Evolutionary conservation across 2,797 vertebrate species (phyloP), one percentile per base, ranked within the genome.

Genomic region (Vespertilio murinus): DNA sequence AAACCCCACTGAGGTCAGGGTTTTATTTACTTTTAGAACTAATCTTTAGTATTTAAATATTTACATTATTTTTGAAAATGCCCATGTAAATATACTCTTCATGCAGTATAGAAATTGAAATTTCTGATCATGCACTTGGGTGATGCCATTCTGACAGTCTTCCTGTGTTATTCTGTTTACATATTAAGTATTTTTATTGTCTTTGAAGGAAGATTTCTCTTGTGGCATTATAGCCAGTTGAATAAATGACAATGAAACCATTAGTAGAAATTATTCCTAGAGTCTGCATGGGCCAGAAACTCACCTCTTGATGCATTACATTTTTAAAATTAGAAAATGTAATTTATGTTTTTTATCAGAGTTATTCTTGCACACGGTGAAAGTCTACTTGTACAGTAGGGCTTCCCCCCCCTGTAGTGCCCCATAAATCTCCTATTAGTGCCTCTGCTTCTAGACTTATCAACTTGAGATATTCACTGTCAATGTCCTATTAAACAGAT

Each of bases 131-230:
- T 45, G 22, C 9, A 23, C 30, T 54, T 56, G 45, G 74, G 35
- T 56, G 74, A 83, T 30, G 73, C 67, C 14, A 35, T 84, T 67
- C 28, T n/a, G n/a, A 12, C 16, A 59, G 4, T 65, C 28, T 79
- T 71, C 33, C 30, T 25, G 0, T 13, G 4, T n/a, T 38, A n/a
- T 35, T 91, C 28, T 90, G 12, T 47, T 90, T 65, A 5, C 7
- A 56, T 82, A 13, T 45, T 47, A 90, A 79, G 49, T 90, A 64
- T 67, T 91, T 79, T 65, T 49, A 70, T 80, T 95, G 87, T 78
- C 65, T 89, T 84, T 59, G 61, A 89, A 75, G 47, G 49, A 47
- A 74, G 47, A 4, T 79, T 95, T 88, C 25, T 70, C 59, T 75
- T 70, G 1, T 2, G 30, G 38, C 42, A 1, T 16, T 45, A 30